phyloP scores from a whole-genome alignment of 2,888 invertebrate genomes.

The Campoletis raptor region DNA sequence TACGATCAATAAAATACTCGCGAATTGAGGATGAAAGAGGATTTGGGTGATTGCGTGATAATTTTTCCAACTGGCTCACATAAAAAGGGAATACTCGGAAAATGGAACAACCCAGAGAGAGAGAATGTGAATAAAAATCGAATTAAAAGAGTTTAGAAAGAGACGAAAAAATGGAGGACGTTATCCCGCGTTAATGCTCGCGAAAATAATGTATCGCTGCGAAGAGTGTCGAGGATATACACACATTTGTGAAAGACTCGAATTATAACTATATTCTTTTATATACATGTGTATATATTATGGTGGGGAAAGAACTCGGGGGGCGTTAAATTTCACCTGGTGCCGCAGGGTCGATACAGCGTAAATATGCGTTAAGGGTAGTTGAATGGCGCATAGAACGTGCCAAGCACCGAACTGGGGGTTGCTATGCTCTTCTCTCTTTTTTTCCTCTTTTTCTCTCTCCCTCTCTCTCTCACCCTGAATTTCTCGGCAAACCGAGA shows the following conservation, averaged over 20 bases:
- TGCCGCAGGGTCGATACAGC: conserved; percentile 76
- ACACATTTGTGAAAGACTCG: neutral
- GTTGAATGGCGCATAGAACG: conserved; percentile 65
- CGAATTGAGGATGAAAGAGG: neutral
- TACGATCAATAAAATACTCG: neutral
- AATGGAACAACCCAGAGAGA: neutral
- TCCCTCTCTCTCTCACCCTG: neutral
- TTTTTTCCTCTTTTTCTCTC: neutral
- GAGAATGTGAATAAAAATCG: conserved; percentile 38
- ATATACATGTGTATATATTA: conserved; percentile 1
- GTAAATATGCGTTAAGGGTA: conserved; percentile 78
- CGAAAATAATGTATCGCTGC: conserved; percentile 64
- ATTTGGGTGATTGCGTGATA: neutral
- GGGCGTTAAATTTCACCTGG: conserved; percentile 69
- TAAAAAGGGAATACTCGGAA: neutral
- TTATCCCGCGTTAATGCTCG: conserved; percentile 64
- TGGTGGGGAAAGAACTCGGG: conserved; percentile 10
- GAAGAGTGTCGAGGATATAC: conserved; percentile 31
- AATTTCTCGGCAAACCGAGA: conserved; percentile 18
- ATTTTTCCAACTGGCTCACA: neutral
- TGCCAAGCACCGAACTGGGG: conserved; percentile 33
- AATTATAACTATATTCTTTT: neutral
- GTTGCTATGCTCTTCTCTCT: conserved; percentile 30
- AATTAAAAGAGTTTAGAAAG: conserved; percentile 22
- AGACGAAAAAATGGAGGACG: neutral